phyloP scores from a whole-genome alignment of 1,140 invertebrate species.

The Eulimnadia texana region DNA sequence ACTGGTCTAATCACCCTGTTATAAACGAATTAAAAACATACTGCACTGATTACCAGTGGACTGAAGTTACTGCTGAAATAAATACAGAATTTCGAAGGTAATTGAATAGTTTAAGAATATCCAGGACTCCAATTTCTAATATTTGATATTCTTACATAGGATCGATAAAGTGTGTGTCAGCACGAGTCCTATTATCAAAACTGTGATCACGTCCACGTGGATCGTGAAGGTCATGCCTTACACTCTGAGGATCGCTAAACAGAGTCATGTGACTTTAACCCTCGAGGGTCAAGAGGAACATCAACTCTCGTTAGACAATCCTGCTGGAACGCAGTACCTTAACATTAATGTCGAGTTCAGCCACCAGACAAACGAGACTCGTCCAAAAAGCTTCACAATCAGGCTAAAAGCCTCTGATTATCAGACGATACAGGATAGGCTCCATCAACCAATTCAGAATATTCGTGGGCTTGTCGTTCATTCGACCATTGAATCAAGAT shows the following conservation, averaged over 20 bases:
- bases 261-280: slow-evolving; percentile 56
- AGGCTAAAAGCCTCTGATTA: slow-evolving; percentile 40
- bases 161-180: slow-evolving; percentile 59
- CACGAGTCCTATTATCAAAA: slow-evolving; percentile 46
- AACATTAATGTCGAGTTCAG: slow-evolving; percentile 60
- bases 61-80: slow-evolving; percentile 49
- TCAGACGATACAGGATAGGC: slow-evolving; percentile 26
- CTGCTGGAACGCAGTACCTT: slow-evolving; percentile 52
- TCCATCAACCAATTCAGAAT: not conserved
- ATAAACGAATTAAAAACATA: slow-evolving; percentile 46
- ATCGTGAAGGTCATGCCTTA: slow-evolving; percentile 72
- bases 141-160: slow-evolving; percentile 29
- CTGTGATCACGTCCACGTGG: slow-evolving; percentile 73
- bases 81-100: slow-evolving; percentile 62
- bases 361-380: slow-evolving; percentile 36
- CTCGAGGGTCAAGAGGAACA: slow-evolving; percentile 60
- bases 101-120: no score
- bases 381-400: slow-evolving; percentile 28
- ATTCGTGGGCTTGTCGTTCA: not conserved
- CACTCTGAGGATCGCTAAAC: slow-evolving; percentile 53
- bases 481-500: slow-evolving; percentile 31
- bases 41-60: slow-evolving; percentile 45
- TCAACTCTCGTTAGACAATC: slow-evolving; percentile 41
- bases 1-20: slow-evolving; percentile 60
- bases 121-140: no score